Conservation (phyloP, 2,888 invertebrate genomes). For the Pandemis corylana region DNA sequence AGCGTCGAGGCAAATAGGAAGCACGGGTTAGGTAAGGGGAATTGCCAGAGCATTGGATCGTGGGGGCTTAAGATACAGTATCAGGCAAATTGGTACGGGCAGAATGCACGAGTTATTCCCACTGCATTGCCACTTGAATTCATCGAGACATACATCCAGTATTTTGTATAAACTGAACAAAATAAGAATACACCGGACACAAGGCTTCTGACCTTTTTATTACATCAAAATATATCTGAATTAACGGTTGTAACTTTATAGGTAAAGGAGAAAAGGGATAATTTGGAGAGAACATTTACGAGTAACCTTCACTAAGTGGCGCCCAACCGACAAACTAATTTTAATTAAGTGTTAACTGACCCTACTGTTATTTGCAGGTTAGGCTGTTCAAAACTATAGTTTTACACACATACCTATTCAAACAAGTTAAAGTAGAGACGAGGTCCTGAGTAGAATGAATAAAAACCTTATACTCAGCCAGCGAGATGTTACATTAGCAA, state of each 20-base stretch:
- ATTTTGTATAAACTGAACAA: not conserved
- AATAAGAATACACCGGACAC: not conserved
- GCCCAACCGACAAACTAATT: not conserved
- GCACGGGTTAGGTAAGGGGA: not conserved
- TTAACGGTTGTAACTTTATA: not conserved
- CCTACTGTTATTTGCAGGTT: not conserved
- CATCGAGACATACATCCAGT: not conserved
- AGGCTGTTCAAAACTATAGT: not conserved
- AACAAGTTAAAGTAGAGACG: not conserved
- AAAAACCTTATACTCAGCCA: conserved; percentile 2
- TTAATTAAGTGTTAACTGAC: conserved; percentile 14
- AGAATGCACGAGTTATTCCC: not conserved
- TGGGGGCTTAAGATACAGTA: not conserved
- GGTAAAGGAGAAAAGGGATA: not conserved
- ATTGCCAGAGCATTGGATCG: not conserved
- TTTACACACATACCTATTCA: not conserved
- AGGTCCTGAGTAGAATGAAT: too few relatives aligned
- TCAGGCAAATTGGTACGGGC: not conserved
- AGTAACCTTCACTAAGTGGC: conserved; percentile 4
- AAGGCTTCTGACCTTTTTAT: too few relatives aligned
- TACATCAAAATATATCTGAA: not conserved
- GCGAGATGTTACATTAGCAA: not conserved
- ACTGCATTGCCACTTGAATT: conserved; percentile 1
- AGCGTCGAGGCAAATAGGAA: conserved; percentile 5
- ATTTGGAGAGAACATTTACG: not conserved